Percentiles rank a stretch among this genome's conserved stretches.
Conservation (phyloP, 2,113 vertebrate genomes). For the Budorcas taxicolor region DNA sequence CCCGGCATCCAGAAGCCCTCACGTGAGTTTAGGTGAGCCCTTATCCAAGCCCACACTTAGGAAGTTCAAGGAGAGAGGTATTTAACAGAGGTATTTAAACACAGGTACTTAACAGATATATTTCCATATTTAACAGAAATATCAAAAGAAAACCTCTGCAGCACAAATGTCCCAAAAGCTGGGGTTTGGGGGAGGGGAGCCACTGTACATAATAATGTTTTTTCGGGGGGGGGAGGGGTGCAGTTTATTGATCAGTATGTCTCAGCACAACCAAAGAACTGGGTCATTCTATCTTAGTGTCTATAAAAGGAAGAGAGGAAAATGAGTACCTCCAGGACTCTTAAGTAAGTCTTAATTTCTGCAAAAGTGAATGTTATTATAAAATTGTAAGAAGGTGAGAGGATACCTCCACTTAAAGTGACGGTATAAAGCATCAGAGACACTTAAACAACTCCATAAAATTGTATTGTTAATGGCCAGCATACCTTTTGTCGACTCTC, state of each 20-base stretch:
- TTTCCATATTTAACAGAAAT: background rate
- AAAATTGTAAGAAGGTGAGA: background rate
- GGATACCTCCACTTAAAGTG: background rate
- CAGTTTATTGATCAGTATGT: background rate
- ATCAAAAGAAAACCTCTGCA: background rate
- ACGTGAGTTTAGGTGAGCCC: background rate
- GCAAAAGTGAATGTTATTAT: background rate
- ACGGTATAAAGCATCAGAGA: background rate
- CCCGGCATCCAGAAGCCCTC: background rate
- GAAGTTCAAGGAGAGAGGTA: background rate
- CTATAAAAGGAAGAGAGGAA: background rate
- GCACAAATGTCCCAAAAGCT: background rate
- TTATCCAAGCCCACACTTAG: background rate
- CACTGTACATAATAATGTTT: background rate
- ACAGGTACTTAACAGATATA: background rate
- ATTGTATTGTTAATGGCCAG: fast-evolving
- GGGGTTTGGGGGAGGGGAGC: fast-evolving
- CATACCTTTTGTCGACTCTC: constrained; percentile 84
- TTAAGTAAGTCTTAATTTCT: background rate
- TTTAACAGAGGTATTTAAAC: background rate
- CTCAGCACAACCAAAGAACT: background rate
- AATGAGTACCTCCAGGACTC: background rate
- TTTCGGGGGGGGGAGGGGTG: background rate
- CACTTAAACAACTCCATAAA: background rate
- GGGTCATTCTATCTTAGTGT: background rate